Base-by-base conservation (phyloP, 2,797 vertebrate species). In the Buphagus erythrorhynchus region DNA sequence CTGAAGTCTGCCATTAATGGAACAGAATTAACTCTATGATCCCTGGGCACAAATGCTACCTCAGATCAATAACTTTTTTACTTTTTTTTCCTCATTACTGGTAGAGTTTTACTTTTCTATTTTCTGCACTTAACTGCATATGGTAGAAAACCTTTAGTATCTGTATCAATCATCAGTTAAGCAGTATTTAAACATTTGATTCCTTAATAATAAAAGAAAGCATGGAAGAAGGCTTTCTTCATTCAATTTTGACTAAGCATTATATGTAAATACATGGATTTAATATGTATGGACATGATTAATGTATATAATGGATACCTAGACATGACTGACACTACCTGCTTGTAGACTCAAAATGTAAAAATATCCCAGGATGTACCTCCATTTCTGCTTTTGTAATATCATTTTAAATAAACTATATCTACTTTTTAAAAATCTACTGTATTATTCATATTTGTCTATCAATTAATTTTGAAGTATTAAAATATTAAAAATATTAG, bases 401-500 rank as follows among this genome's bases (percentile, higher is more conserved):
- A 52, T 24, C 9, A 59, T 15, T 43, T 67, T 22, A 83, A 92
- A 85, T 35, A 61, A 79, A 43, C 36, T 68, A 58, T 67, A 80
- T n/a, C 46, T 62, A 66, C 19, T 77, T 80, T 90, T 76, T 10
- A 4, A 21, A 72, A 86, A 45, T 59, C 52, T 65, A 85, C 68
- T n/a, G 3, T 49, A 33, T 80, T 77, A 65, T 63, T n/a, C 24
- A 90, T 73, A 66, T 52, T 63, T 93, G 22, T 69, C 46, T 92
- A 88, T 88, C 46, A 95, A 90, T 81, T 97, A 33, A 92, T 49
- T 93, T n/a, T 93, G 73, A 88, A 96, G 55, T 86, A 91, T 63
- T 69, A 91, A 96, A 96, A 95, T 86, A 89, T 46, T 69, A 90
- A 76, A 69, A 68, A 62, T 21, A 91, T 81, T 74, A 92, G 83